Base-by-base conservation (phyloP, 2,888 invertebrate species). In the Cephus runcator region DNA sequence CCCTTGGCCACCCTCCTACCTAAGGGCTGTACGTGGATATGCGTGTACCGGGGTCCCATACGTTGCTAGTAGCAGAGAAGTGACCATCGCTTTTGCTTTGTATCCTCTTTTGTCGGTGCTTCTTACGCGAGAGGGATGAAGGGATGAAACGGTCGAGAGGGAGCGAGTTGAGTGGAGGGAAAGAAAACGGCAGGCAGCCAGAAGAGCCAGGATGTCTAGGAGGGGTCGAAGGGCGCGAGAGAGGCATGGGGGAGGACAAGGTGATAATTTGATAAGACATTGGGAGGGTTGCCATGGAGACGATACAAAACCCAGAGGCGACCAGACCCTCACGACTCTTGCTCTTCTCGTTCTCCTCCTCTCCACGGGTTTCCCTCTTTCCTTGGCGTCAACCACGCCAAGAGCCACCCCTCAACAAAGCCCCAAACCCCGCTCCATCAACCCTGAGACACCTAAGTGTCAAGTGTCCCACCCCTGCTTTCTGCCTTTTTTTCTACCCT, bases 231-330 rank as follows among this genome's bases (percentile, higher is more conserved):
- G 56, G 34, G 34, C 69, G 56, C 34, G 56, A 23, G 40, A 73
- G 82, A 77, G 80, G 80, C 82, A 85, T 76, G 76, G 82, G 82
- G 83, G 85, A 83, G 88, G 89, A 89, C 88, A 88, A 91, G 91
- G 91, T 91, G 91, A 91, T 91, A 91, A 91, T 91, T 91, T 91
- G 91, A 91, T 91, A 91, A 91, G 91, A 91, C 90, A 90, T 91
- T 83, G 88, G 87, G 80, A 88, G 91, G 87, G 91, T 91, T 91
- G 85, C 91, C 87, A 91, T 91, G 90, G 88, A 83, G 83, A 91
- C 91, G 88, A 87, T 89, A 89, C 89, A 88, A 88, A 88, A 87
- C 84, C 87, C 87, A 76, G 87, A 87, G 87, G 83, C 81, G 74
- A 77, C 79, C 79, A 69, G 77, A 74, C 81, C 82, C 79, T 79